phyloP scores from a whole-genome alignment of 1,140 invertebrate genomes.

The Macrobrachium rosenbergii region DNA sequence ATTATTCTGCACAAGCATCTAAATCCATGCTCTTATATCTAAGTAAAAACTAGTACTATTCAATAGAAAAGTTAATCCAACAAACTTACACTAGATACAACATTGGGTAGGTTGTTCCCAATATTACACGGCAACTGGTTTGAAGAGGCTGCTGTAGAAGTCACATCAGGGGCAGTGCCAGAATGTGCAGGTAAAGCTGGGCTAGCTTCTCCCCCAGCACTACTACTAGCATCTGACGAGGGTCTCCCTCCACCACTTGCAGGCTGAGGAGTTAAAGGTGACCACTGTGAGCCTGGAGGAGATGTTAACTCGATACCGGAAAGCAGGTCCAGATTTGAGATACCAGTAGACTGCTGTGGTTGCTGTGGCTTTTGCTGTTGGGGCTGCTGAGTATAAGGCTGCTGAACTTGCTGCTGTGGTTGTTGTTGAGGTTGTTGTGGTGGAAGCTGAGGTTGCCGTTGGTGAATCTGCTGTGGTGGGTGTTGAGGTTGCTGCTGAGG shows the following conservation, averaged over 20 bases:
- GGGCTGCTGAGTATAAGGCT: constrained; percentile 42
- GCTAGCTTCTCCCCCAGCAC: constrained; percentile 1
- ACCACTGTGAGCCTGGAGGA: constrained; percentile 76
- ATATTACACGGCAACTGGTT: constrained; percentile 26
- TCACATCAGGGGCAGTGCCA: constrained; percentile 42
- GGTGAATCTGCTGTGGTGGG: constrained; percentile 12
- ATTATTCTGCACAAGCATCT: no score
- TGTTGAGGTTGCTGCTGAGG: constrained; percentile 40
- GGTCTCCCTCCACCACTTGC: constrained; percentile 16
- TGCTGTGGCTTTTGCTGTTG: constrained; percentile 38
- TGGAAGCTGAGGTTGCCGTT: constrained; percentile 39
- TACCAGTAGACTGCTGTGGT: constrained; percentile 37
- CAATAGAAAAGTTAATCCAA: constrained; percentile 38
- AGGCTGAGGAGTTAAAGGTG: constrained; percentile 76
- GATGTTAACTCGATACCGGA: constrained; percentile 80
- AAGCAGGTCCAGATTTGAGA: constrained; percentile 81
- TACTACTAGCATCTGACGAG: constrained; percentile 5
- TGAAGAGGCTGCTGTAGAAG: constrained; percentile 34
- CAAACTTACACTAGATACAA: constrained; percentile 63
- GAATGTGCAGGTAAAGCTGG: constrained; percentile 33
- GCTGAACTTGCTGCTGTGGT: constrained; percentile 48
- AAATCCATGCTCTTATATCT: not conserved
- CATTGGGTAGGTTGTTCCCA: constrained; percentile 45
- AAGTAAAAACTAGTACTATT: not conserved
- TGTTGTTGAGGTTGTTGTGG: constrained; percentile 39